Conservation (phyloP, 1,140 invertebrate species). For the Drosophila arawakana region DNA sequence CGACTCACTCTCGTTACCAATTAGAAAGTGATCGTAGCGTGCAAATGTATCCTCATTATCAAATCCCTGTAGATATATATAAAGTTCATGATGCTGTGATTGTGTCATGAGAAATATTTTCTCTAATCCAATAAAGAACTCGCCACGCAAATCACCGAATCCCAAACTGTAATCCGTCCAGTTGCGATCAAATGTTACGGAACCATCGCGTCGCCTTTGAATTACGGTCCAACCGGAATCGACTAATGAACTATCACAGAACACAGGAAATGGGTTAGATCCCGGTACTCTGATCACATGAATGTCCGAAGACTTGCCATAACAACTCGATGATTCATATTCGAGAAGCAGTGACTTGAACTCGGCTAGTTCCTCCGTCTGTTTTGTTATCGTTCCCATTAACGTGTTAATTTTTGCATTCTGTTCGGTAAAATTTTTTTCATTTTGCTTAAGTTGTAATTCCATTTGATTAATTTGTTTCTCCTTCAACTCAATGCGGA, state of each 20-base stretch:
- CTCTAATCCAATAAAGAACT: constrained; percentile 41
- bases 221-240: constrained; percentile 19
- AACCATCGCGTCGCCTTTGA: constrained; percentile 20
- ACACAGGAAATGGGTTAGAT: constrained; percentile 5
- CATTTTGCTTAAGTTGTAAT: neutral
- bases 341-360: neutral
- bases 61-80: constrained; percentile 25
- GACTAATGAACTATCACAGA: constrained; percentile 10
- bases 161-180: constrained; percentile 25
- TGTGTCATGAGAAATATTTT: constrained; percentile 29
- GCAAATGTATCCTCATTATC: constrained; percentile 9
- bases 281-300: constrained; percentile 15
- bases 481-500: constrained; percentile 12
- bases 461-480: constrained; percentile 13
- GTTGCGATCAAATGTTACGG: constrained; percentile 20
- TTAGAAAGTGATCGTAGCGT: constrained; percentile 22
- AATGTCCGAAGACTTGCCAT: constrained; percentile 10
- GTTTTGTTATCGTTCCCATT: neutral
- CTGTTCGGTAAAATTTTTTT: neutral
- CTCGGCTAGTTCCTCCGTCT: neutral
- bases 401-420: neutral
- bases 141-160: constrained; percentile 32
- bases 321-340: constrained; percentile 4
- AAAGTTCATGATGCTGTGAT: constrained; percentile 25
- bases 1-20: constrained; percentile 2